A percentile compares a stretch with the other conserved stretches of the same genome.
Conservation (phyloP, 2,888 invertebrate species). For the Proisotoma minuta region DNA sequence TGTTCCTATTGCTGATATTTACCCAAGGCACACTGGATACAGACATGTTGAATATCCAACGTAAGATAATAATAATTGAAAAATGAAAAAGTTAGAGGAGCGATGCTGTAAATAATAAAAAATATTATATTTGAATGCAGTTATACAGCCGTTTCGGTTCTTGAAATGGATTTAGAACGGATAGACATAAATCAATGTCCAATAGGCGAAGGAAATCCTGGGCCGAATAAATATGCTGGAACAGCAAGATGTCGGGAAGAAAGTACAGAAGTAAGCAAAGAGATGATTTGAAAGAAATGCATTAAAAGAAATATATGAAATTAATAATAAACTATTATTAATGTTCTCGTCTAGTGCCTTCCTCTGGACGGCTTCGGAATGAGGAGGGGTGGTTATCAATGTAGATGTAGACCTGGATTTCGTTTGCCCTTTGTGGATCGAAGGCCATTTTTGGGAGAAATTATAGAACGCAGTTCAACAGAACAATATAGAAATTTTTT, state of each 20-base stretch:
- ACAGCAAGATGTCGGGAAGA: slow-evolving; percentile 86
- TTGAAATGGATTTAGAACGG: slow-evolving; percentile 93
- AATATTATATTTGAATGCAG: slow-evolving; percentile 52
- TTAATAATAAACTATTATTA: neutral
- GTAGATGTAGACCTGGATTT: slow-evolving; percentile 82
- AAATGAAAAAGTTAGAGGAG: neutral
- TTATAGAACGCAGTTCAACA: slow-evolving; percentile 84
- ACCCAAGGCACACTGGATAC: slow-evolving; percentile 86
- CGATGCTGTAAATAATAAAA: slow-evolving; percentile 21
- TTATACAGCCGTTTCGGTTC: slow-evolving; percentile 83
- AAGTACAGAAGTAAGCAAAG: slow-evolving; percentile 68
- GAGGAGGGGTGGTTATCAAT: slow-evolving; percentile 90
- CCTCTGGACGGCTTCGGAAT: slow-evolving; percentile 95
- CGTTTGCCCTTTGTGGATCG: slow-evolving; percentile 81
- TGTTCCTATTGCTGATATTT: slow-evolving; percentile 91
- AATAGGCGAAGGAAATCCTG: slow-evolving; percentile 73
- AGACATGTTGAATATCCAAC: slow-evolving; percentile 89
- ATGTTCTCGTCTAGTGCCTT: slow-evolving; percentile 67
- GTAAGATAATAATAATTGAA: slow-evolving; percentile 56
- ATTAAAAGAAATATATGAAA: neutral
- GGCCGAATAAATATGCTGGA: slow-evolving; percentile 80
- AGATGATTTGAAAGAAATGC: neutral
- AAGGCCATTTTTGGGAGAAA: slow-evolving; percentile 86
- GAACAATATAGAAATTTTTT: slow-evolving; percentile 84
- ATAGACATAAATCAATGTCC: slow-evolving; percentile 98